Evolutionary conservation across 2,888 invertebrate species (phyloP), one percentile per base, ranked within the genome.

Genomic region (Macrophya annulata): DNA sequence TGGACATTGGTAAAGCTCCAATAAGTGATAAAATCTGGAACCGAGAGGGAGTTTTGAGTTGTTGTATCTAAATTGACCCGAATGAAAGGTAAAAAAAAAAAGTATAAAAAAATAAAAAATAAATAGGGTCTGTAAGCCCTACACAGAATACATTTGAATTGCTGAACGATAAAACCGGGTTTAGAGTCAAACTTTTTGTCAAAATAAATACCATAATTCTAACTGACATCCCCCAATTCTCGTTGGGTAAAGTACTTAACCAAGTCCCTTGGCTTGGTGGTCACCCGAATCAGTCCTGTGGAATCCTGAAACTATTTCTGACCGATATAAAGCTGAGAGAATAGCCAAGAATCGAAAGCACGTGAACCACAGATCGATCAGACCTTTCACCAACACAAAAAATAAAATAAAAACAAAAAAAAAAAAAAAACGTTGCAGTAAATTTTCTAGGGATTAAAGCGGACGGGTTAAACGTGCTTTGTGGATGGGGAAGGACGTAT

Each of bases 101-200:
- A 17, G 68, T n/a, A 55, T 4, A 51, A 8, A n/a, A 55, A n/a
- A n/a, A 55, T 1, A 55, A 55, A 55, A 68, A 68, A 68, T 25
- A 25, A 25, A 25, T 25, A 62, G 10, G 59, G 59, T 25, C 25
- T 12, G 25, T 25, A 62, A 62, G 12, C 62, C 25, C 25, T 4
- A 68, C 37, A 37, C 37, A 55, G 17, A 68, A 37, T 62, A 37
- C 68, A 68, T 68, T 68, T 31, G 68, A 68, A 68, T 68, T 25
- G 15, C 68, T 68, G 12, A 68, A 68, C 68, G 17, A 68, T 37
- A 37, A 37, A 31, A 68, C 37, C 17, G 4, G 37, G 68, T 37
- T 68, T 6, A 68, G 68, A 25, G 37, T 17, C 5, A 12, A 68
- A 68, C 68, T 37, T 68, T 68, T 68, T 68, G 17, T 17, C 17